These are phyloP conservation scores for Anoura caudifer DNA, from an alignment of 2,113 vertebrate species.

Conservation along the genomic window DNA sequence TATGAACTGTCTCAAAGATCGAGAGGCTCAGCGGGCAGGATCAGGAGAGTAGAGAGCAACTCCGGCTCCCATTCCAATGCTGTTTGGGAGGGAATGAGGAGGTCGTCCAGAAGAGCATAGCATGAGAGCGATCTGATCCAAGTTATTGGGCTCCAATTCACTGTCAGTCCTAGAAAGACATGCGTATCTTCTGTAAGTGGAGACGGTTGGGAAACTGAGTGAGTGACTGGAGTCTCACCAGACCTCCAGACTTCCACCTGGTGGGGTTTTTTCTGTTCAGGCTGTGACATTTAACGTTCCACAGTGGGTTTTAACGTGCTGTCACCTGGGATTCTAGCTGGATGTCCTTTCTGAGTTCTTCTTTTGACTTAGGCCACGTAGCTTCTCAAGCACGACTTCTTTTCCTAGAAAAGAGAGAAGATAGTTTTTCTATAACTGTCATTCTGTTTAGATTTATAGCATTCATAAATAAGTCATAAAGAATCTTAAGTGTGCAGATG, in stretches of 20 bases:
- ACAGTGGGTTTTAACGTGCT: not conserved
- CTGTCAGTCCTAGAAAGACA: not conserved
- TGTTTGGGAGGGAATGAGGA: not conserved
- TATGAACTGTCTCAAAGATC: not conserved
- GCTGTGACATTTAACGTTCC: not conserved
- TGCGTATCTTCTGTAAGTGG: not conserved
- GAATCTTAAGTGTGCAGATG: not conserved
- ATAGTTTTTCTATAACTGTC: not conserved
- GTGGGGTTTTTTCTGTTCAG: not conserved
- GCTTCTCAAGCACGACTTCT: not conserved
- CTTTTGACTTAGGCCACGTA: not conserved
- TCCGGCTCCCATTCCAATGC: not conserved
- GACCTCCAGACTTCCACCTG: not conserved
- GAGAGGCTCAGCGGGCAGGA: not conserved
- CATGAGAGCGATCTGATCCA: not conserved
- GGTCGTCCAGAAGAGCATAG: not conserved
- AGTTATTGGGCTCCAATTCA: not conserved
- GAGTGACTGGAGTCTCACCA: not conserved
- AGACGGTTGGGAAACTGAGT: not conserved
- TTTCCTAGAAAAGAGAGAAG: not conserved
- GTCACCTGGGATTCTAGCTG: not conserved
- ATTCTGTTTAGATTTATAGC: not conserved
- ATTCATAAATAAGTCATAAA: not conserved
- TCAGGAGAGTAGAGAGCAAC: not conserved
- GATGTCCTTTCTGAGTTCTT: not conserved